Evolutionary conservation across 92 coral and sea anemone species (phyloP).

Genomic region (Phenganax subtilis): DNA sequence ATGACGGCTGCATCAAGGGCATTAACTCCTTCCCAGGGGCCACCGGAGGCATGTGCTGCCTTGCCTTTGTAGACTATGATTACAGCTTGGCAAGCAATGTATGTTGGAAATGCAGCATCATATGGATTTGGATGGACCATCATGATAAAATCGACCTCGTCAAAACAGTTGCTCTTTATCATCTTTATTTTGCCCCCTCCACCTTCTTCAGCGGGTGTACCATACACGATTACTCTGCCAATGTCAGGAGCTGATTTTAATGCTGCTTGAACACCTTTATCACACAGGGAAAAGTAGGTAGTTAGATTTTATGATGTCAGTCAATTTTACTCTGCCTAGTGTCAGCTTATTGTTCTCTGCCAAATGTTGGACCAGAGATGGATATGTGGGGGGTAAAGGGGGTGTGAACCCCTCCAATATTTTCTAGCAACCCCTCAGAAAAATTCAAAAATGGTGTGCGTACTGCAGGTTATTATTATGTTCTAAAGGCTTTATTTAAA

Average conservation of each 20-base stretch:
- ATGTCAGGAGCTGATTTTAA: slow-evolving; percentile 59
- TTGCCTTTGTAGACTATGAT: slow-evolving; percentile 61
- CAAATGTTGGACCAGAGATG: too few species aligned
- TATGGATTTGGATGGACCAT: slow-evolving; percentile 95
- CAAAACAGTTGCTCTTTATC: slow-evolving; percentile 79
- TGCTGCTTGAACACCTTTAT: slow-evolving; percentile 81
- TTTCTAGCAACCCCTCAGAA: too few species aligned
- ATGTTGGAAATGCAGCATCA: slow-evolving; percentile 59
- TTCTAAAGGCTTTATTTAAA: too few species aligned
- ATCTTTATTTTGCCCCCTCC: slow-evolving; percentile 84
- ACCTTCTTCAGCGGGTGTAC: slow-evolving; percentile 97
- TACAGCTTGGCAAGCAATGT: slow-evolving; percentile 59
- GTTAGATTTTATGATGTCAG: not conserved
- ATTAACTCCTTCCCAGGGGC: slow-evolving; percentile 90
- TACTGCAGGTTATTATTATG: too few species aligned
- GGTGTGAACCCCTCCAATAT: too few species aligned
- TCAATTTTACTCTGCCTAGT: slow-evolving; percentile 14
- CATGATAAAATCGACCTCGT: slow-evolving; percentile 79
- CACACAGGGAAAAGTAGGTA: not conserved
- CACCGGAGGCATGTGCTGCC: slow-evolving; percentile 87
- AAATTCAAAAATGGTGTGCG: too few species aligned
- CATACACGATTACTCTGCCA: slow-evolving; percentile 76
- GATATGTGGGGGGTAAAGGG: too few species aligned
- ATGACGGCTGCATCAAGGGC: slow-evolving; percentile 91
- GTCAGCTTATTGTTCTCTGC: not conserved